These are phyloP conservation scores for Apodemus speciosus DNA, from an alignment of 2,113 vertebrate species.

Conservation along the genomic window DNA sequence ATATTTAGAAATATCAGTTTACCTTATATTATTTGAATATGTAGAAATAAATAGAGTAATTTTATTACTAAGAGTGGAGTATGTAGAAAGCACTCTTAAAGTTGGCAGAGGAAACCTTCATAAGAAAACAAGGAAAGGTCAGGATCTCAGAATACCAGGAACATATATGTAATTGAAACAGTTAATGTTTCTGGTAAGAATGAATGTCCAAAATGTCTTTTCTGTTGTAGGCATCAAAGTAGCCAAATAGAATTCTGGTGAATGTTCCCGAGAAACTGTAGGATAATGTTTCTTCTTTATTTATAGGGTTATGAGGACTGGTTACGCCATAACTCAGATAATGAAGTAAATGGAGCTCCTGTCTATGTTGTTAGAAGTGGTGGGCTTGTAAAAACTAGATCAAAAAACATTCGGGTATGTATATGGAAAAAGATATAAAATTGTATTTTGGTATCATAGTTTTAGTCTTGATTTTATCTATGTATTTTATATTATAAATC, in stretches of 20 bases:
- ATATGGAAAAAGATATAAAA: neutral
- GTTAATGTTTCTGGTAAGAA: neutral
- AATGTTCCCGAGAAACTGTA: slow-evolving; percentile 6
- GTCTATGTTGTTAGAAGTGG: slow-evolving; percentile 98
- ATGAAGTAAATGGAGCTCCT: slow-evolving; percentile 97
- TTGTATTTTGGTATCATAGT: slow-evolving; percentile 14
- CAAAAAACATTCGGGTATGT: slow-evolving; percentile 97
- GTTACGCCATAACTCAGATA: slow-evolving; percentile 98
- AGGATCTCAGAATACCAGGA: neutral
- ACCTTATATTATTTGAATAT: slow-evolving; percentile 30
- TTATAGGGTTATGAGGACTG: slow-evolving; percentile 97
- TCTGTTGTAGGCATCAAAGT: neutral
- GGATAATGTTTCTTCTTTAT: slow-evolving; percentile 45
- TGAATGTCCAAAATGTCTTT: neutral
- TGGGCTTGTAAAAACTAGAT: slow-evolving; percentile 97
- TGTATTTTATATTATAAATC: neutral
- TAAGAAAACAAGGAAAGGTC: neutral
- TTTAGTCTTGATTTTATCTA: slow-evolving; percentile 16
- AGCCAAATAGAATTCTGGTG: slow-evolving; percentile 15
- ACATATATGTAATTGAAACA: neutral
- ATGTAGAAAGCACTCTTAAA: neutral
- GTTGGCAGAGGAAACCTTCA: neutral
- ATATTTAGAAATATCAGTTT: slow-evolving; percentile 42
- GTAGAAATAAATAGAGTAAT: neutral
- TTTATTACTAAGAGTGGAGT: neutral